Conservation (phyloP, 2,888 invertebrate species). For the Trichacis sp. region DNA sequence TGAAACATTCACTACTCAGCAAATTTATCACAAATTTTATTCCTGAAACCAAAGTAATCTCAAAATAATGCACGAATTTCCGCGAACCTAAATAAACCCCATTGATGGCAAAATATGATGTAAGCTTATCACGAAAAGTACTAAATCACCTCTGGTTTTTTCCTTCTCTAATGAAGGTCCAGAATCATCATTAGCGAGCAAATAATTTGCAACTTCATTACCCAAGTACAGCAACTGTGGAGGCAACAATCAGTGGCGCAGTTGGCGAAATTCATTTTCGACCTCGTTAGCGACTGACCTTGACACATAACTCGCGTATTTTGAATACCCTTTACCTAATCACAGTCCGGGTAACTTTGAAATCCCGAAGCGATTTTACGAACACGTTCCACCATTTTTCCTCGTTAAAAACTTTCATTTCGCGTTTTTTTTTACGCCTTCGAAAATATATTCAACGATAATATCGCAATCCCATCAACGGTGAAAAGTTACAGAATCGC, state of each 20-base stretch:
- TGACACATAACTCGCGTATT: slow-evolving; percentile 12
- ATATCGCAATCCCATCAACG: slow-evolving; percentile 39
- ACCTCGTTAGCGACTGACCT: slow-evolving; percentile 27
- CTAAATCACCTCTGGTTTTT: no score
- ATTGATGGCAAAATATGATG: no score
- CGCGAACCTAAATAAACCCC: no score
- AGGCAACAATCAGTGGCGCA: not conserved
- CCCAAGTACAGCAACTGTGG: not conserved
- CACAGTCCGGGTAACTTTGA: slow-evolving; percentile 6
- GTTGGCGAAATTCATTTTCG: slow-evolving; percentile 18
- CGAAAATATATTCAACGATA: slow-evolving; percentile 25
- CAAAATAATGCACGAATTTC: no score
- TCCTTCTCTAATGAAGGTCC: no score
- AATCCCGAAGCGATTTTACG: slow-evolving; percentile 5
- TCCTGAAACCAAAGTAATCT: no score
- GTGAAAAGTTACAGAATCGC: slow-evolving; percentile 40
- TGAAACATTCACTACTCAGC: no score
- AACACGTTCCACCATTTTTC: no score
- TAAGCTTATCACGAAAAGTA: no score
- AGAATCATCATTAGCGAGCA: no score
- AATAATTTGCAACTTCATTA: not conserved
- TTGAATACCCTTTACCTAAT: slow-evolving; percentile 16
- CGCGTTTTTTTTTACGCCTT: slow-evolving; percentile 12
- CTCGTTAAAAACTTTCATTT: not conserved
- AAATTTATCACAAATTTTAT: no score